phyloP scores from a whole-genome alignment of 1,140 invertebrate genomes.

The Drosophila arizonae region DNA sequence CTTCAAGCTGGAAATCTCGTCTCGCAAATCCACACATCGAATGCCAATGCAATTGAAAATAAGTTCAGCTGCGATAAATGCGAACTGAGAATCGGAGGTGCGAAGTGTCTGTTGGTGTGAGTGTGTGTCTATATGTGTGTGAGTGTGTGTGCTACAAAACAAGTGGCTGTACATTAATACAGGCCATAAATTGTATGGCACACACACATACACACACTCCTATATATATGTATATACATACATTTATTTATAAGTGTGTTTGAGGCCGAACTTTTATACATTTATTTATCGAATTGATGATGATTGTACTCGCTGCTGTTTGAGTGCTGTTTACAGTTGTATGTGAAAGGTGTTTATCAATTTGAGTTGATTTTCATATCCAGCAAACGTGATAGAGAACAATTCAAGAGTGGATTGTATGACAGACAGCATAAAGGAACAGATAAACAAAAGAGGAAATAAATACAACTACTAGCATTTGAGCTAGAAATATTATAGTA shows the following conservation, averaged over 20 bases:
- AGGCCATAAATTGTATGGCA: constrained; percentile 19
- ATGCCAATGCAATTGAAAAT: constrained; percentile 43
- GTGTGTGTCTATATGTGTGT: not conserved
- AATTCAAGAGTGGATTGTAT: not conserved
- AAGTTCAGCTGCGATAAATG: not conserved
- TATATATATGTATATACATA: not conserved
- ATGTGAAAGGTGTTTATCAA: constrained; percentile 15
- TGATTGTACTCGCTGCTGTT: constrained; percentile 10
- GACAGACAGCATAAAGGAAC: not conserved
- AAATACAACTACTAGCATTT: too few species aligned
- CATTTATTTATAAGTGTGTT: not conserved
- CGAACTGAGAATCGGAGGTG: constrained; percentile 3
- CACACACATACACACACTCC: constrained; percentile 1
- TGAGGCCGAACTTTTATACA: constrained; percentile 16
- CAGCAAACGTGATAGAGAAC: not conserved
- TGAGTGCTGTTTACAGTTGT: constrained; percentile 18
- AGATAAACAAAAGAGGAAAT: not conserved
- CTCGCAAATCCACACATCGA: constrained; percentile 30
- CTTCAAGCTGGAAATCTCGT: constrained; percentile 40
- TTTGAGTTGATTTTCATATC: constrained; percentile 8
- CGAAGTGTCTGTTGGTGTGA: not conserved
- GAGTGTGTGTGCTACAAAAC: constrained; percentile 9
- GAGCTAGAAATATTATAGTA: too few species aligned
- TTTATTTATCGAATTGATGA: constrained; percentile 8
- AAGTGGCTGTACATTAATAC: constrained; percentile 23